Conservation (phyloP, 2,113 vertebrate species). For the Ramphastos sulfuratus region DNA sequence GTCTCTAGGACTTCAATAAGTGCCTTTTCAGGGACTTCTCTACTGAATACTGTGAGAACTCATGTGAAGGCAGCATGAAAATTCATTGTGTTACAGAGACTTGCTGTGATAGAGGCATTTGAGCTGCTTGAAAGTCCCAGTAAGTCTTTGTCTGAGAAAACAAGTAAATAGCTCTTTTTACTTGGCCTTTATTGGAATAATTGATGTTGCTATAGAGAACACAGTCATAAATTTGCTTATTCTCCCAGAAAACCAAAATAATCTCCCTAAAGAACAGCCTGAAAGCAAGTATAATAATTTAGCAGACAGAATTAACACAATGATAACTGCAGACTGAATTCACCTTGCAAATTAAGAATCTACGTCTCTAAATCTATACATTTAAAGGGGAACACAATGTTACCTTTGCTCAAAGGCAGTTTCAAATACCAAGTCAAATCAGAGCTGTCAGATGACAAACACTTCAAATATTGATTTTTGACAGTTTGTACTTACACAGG, state of each 20-base stretch:
- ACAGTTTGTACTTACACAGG: neutral
- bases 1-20: neutral
- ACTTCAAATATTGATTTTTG: neutral
- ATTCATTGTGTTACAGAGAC: neutral
- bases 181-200: constrained; percentile 58
- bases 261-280: constrained; percentile 14
- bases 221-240: constrained; percentile 9
- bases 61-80: neutral
- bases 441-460: neutral
- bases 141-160: constrained; percentile 54
- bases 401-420: neutral
- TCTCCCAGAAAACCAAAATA: constrained; percentile 37
- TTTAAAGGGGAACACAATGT: neutral
- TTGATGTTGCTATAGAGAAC: constrained; percentile 48
- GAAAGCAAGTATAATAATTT: neutral
- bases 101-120: neutral
- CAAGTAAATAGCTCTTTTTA: constrained; percentile 54
- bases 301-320: neutral
- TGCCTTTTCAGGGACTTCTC: neutral
- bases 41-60: neutral
- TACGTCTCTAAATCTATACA: neutral
- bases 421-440: neutral
- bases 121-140: constrained; percentile 37
- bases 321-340: neutral
- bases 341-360: constrained; percentile 2